These are phyloP conservation scores for Amazona vittata DNA, from an alignment of 2,113 vertebrate genomes.

Conservation along the genomic window DNA sequence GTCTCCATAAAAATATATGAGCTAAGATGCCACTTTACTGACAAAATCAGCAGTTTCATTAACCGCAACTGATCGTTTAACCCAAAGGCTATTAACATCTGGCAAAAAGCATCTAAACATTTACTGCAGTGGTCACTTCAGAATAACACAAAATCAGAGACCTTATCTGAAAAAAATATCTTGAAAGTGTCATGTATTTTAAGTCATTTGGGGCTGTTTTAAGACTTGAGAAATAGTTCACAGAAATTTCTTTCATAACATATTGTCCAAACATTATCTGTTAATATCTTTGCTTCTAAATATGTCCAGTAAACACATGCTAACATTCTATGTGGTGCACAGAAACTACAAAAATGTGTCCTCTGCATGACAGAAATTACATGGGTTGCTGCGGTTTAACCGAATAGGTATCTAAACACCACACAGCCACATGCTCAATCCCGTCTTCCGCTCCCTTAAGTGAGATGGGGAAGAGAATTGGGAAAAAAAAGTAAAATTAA, in stretches of 20 bases:
- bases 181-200: background rate
- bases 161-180: background rate
- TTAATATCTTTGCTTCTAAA: background rate
- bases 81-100: background rate
- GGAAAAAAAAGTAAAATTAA: background rate
- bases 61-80: background rate
- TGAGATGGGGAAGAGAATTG: background rate
- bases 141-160: background rate
- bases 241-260: background rate
- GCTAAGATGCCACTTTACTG: background rate
- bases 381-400: background rate
- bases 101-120: background rate
- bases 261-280: background rate
- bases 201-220: background rate
- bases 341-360: background rate
- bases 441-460: accelerated
- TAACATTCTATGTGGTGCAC: background rate
- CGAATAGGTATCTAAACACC: background rate
- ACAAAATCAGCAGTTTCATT: background rate
- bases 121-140: background rate
- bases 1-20: background rate
- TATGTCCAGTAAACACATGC: background rate
- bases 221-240: background rate
- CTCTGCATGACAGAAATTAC: background rate
- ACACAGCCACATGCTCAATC: background rate